Percentiles rank a stretch among this genome's conserved stretches.
Evolutionary conservation across 2,113 vertebrate genomes (phyloP).

Genomic region (Antigone vipio): DNA sequence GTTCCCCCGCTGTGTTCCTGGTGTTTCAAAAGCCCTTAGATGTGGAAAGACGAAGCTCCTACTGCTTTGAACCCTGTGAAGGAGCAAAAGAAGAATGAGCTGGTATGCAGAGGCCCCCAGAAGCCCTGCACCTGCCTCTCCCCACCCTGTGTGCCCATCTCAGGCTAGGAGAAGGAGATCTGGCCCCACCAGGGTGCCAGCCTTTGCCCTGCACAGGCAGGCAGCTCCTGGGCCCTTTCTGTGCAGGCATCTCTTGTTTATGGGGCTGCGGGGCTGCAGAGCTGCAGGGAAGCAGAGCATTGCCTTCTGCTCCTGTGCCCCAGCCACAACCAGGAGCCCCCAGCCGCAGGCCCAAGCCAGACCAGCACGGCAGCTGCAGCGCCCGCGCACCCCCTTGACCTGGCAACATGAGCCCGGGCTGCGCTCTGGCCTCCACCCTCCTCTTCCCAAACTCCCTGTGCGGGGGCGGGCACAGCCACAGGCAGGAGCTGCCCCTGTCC

Average conservation of each 20-base stretch:
- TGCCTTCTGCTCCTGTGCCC: not conserved
- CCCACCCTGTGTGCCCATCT: not conserved
- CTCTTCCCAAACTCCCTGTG: fast-evolving
- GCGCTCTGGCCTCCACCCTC: not conserved
- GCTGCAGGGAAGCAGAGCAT: not conserved
- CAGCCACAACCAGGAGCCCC: not conserved
- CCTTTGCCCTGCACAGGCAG: not conserved
- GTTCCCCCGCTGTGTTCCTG: not conserved
- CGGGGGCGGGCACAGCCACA: fast-evolving
- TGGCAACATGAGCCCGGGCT: fast-evolving
- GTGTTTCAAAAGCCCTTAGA: constrained; percentile 30
- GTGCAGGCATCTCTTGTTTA: not conserved
- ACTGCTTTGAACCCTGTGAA: constrained; percentile 39
- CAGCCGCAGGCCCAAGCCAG: fast-evolving
- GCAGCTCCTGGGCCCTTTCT: not conserved
- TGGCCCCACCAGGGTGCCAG: not conserved
- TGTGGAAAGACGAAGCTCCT: constrained; percentile 3
- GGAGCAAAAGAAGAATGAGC: not conserved
- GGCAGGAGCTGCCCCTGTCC: not conserved
- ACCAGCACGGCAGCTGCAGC: not conserved
- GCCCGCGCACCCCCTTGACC: fast-evolving
- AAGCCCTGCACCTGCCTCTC: not conserved
- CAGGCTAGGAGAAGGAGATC: not conserved
- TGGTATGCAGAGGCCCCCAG: not conserved
- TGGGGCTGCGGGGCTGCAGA: not conserved